Conservation (phyloP, 2,888 invertebrate genomes). For the Lepetodrilus schrolli region DNA sequence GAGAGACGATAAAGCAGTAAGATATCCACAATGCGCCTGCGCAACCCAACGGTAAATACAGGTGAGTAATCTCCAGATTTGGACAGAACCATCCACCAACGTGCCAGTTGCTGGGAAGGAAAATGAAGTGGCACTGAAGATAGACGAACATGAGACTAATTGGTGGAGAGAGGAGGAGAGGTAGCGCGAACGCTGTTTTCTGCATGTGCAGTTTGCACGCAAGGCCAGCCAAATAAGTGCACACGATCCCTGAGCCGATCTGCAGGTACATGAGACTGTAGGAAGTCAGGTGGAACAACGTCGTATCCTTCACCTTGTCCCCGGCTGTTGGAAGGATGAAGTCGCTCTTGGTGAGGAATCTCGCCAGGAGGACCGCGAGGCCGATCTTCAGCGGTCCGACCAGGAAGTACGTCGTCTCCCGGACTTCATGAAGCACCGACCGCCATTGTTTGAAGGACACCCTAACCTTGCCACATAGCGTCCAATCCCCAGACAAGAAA, state of each 20-base stretch:
- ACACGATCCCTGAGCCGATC: slow-evolving; percentile 59
- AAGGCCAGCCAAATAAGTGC: slow-evolving; percentile 76
- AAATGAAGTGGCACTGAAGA: slow-evolving; percentile 60
- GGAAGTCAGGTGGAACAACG: slow-evolving; percentile 51
- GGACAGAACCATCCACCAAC: slow-evolving; percentile 63
- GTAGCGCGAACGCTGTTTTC: slow-evolving; percentile 76
- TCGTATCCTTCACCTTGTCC: slow-evolving; percentile 30
- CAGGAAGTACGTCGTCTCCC: slow-evolving; percentile 61
- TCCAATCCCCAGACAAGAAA: slow-evolving; percentile 80
- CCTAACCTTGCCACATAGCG: slow-evolving; percentile 56
- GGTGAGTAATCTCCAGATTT: slow-evolving; percentile 33
- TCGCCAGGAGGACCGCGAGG: slow-evolving; percentile 55
- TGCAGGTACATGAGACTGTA: slow-evolving; percentile 66
- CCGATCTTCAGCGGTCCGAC: slow-evolving; percentile 64
- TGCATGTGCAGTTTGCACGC: slow-evolving; percentile 78
- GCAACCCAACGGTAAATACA: slow-evolving; percentile 52
- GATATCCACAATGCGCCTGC: slow-evolving; percentile 85
- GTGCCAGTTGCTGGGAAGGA: slow-evolving; percentile 63
- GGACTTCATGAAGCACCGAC: slow-evolving; percentile 57
- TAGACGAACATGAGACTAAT: slow-evolving; percentile 54
- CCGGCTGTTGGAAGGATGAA: slow-evolving; percentile 43
- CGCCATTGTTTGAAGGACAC: slow-evolving; percentile 62
- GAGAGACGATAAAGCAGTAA: slow-evolving; percentile 96
- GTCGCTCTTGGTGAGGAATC: slow-evolving; percentile 52
- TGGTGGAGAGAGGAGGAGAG: slow-evolving; percentile 75